phyloP scores from a whole-genome alignment of 30 jellyfish, hydroid and myxozoan species.

The Pelagia noctiluca region DNA sequence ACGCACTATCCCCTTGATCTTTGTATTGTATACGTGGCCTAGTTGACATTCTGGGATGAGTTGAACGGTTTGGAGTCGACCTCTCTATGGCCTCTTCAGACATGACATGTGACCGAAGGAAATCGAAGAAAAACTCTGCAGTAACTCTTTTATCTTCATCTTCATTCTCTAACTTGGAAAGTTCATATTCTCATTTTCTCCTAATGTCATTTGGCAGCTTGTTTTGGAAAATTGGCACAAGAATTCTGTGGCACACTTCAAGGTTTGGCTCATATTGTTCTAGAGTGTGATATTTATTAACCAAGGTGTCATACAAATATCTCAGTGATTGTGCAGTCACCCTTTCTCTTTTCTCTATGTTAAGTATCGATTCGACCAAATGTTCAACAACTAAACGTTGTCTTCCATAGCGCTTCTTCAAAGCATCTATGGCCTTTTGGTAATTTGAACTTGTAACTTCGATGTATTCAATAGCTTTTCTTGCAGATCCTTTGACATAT shows the following conservation, averaged over 20 bases:
- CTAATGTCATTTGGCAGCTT: no score
- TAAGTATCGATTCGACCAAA: slow-evolving; percentile 15
- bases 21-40: slow-evolving; percentile 15
- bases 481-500: no score
- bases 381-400: slow-evolving; percentile 15
- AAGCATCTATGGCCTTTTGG: no score
- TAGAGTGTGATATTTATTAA: slow-evolving; percentile 41
- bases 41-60: slow-evolving; percentile 33
- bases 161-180: not conserved
- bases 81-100: slow-evolving; percentile 24
- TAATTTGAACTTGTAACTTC: no score
- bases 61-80: slow-evolving; percentile 32
- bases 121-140: slow-evolving; percentile 26
- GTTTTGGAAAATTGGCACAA: not conserved
- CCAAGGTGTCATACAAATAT: slow-evolving; percentile 45
- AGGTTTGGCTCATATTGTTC: slow-evolving; percentile 42
- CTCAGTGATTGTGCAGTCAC: slow-evolving; percentile 40
- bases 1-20: not conserved
- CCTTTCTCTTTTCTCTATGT: slow-evolving; percentile 18
- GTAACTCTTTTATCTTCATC: not conserved
- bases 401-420: no score
- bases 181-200: no score
- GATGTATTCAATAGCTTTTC: no score
- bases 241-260: slow-evolving; percentile 29
- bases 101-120: slow-evolving; percentile 14